Evolutionary conservation across 2,113 vertebrate genomes (phyloP).

Genomic region (Mormyrus lacerda): DNA sequence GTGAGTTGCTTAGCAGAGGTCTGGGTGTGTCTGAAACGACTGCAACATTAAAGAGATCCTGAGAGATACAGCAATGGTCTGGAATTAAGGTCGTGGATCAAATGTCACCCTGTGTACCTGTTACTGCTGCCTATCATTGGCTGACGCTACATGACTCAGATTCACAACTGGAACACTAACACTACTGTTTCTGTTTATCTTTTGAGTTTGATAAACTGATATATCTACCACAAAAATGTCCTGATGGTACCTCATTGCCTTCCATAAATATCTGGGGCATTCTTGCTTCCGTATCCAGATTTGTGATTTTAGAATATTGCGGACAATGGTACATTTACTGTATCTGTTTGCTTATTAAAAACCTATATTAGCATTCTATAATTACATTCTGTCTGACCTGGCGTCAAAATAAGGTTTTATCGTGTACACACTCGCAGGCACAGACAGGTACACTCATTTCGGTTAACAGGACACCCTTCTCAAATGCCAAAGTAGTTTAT

Average conservation of each 20-base stretch:
- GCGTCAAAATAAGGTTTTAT: conserved; percentile 37
- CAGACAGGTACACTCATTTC: conserved; percentile 62
- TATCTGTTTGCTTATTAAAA: conserved; percentile 37
- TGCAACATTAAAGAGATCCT: not conserved
- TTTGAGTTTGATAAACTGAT: not conserved
- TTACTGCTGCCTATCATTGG: not conserved
- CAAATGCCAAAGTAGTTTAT: conserved; percentile 61
- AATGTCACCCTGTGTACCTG: not conserved
- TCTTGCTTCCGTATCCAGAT: not conserved
- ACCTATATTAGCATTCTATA: conserved; percentile 29
- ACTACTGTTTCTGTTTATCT: not conserved
- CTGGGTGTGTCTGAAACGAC: not conserved
- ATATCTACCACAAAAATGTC: not conserved
- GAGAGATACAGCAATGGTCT: not conserved
- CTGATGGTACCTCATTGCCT: not conserved
- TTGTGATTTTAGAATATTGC: not conserved
- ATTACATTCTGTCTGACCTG: conserved; percentile 45
- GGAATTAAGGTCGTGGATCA: not conserved
- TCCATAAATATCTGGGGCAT: not conserved
- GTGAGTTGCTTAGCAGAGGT: not conserved
- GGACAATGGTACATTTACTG: not conserved
- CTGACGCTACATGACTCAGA: not conserved
- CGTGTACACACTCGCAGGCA: conserved; percentile 29
- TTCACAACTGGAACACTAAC: not conserved
- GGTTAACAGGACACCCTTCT: conserved; percentile 62